A percentile compares a stretch with the other conserved stretches of the same genome.
phyloP scores from a whole-genome alignment of 2,797 vertebrate species.

The Cirrhinus mrigala region DNA sequence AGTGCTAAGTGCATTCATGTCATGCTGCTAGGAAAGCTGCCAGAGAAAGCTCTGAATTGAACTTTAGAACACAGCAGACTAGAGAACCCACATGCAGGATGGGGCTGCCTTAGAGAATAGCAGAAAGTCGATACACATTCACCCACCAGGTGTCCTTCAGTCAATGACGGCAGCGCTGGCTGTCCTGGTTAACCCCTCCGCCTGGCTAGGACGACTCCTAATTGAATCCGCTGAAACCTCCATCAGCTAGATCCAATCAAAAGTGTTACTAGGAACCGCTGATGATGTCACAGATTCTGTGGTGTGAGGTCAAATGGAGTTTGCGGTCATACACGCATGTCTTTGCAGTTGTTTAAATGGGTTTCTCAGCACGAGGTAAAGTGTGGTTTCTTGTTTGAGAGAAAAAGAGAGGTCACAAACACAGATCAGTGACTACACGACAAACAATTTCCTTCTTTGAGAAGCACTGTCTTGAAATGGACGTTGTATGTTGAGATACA shows the following conservation, averaged over 20 bases:
- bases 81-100: constrained; percentile 16
- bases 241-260: constrained; percentile 57
- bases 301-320: constrained; percentile 9
- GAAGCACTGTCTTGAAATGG: constrained; percentile 5
- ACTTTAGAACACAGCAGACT: constrained; percentile 11
- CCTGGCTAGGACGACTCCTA: constrained; percentile 58
- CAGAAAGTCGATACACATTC: constrained; percentile 61
- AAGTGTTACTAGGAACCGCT: background rate
- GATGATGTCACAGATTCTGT: background rate
- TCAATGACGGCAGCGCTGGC: constrained; percentile 53
- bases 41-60: constrained; percentile 28
- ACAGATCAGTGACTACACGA: constrained; percentile 62
- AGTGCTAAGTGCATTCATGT: constrained; percentile 45
- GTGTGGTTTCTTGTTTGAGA: constrained; percentile 43
- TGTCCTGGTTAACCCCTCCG: constrained; percentile 54
- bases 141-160: constrained; percentile 59
- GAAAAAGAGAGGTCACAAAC: constrained; percentile 43
- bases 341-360: constrained; percentile 32
- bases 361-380: constrained; percentile 17
- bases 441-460: constrained; percentile 55
- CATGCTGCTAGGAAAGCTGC: constrained; percentile 11
- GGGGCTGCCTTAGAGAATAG: constrained; percentile 63
- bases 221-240: constrained; percentile 62
- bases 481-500: constrained; percentile 2
- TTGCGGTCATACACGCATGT: constrained; percentile 28